Evolutionary conservation across 2,797 vertebrate species (phyloP), one percentile per base, ranked within the genome.

Genomic region (Syndactyla subalaris): DNA sequence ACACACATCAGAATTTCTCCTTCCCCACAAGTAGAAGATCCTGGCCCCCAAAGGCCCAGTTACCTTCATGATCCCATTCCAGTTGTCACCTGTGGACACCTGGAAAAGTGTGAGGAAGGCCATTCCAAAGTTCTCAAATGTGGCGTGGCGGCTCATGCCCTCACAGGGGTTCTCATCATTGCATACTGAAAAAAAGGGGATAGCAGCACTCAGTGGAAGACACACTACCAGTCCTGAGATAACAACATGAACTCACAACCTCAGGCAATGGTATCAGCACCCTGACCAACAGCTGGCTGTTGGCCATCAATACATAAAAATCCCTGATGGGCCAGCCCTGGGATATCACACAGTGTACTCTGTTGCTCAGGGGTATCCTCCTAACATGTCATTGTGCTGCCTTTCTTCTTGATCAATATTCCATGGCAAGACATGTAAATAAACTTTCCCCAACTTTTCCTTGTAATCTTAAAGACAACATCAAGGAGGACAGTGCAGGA

Each of bases 41-140:
- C 34, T 49, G 4, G 1, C 4, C 41, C 41, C n/a, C 62, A 52
- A 51, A 58, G 32, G 24, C 59, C 68, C 19, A 11, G 41, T 97
- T 98, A 99, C 99, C 99, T 99, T 99, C 99, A 99, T 99, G 88
- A 99, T 99, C 92, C 99, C 99, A 7, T 99, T 99, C 99, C 99
- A 99, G 97, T 99, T 99, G 98, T 99, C 99, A 2, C 99, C 99
- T 0, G 99, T 99, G 94, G 99, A 99, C 96, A 99, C 99, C 97
- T 99, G 99, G 98, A 99, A 99, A 83, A 99, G 99, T 0, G 99
- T 99, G 96, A 99, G 98, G 97, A 99, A 99, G 71, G 99, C 99
- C 99, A 99, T 99, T 97, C 99, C 99, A 10, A 99, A 99, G 97
- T 99, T 99, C 94, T 99, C 99, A 57, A 99, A 99, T 87, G 99